Percentiles rank a stretch among this genome's conserved stretches.
Evolutionary conservation across 1,140 invertebrate genomes (phyloP).

Genomic region (Diabrotica undecimpunctata): DNA sequence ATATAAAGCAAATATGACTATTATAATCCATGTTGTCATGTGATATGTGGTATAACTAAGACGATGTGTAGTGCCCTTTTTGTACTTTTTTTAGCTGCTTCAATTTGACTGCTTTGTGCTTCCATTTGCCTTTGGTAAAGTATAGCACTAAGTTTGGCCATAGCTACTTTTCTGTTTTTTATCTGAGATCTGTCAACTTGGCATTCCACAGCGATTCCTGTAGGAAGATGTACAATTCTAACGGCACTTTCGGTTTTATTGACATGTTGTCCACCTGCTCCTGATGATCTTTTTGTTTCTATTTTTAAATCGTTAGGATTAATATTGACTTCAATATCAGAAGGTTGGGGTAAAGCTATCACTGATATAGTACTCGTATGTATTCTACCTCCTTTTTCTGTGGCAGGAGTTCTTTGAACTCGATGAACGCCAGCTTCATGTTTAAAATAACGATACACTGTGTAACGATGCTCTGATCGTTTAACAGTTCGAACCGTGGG

Average conservation of each 20-base stretch:
- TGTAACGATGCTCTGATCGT: too few relatives aligned
- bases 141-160: constrained; percentile 70
- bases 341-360: constrained; percentile 79
- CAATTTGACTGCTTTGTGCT: constrained; percentile 51
- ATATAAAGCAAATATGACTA: too few relatives aligned
- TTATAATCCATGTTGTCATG: too few relatives aligned
- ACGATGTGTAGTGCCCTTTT: too few relatives aligned
- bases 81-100: constrained; percentile 54
- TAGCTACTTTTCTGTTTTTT: constrained; percentile 74
- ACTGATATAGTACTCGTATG: constrained; percentile 94
- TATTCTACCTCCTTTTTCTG: constrained; percentile 85
- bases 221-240: constrained; percentile 82
- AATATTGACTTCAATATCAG: constrained; percentile 65
- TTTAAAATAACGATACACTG: constrained; percentile 65
- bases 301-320: constrained; percentile 72
- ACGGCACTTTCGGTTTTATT: constrained; percentile 94
- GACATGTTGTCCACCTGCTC: constrained; percentile 94
- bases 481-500: too few relatives aligned
- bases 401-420: constrained; percentile 90
- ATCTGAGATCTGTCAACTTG: constrained; percentile 79
- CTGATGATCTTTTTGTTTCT: constrained; percentile 85
- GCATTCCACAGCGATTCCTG: constrained; percentile 70
- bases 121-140: constrained; percentile 72
- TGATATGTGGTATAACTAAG: too few relatives aligned
- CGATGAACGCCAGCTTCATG: constrained; percentile 92